Conservation (phyloP, 2,888 invertebrate genomes). For the Lasioglossum zephyrum region DNA sequence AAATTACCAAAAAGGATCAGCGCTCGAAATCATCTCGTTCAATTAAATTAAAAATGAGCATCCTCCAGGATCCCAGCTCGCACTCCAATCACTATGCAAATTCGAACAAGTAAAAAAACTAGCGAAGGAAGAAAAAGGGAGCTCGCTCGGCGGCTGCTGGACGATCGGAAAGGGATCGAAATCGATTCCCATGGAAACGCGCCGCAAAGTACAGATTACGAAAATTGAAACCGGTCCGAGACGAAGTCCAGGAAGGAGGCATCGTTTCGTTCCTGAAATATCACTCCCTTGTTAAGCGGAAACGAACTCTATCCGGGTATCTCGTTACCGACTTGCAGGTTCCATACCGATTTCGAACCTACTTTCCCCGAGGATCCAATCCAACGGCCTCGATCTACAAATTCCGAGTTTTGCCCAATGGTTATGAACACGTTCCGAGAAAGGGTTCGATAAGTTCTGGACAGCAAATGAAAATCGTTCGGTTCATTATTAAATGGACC, state of each 20-base stretch:
- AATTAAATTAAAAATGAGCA: neutral
- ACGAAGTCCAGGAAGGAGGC: slow-evolving; percentile 15
- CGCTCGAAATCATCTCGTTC: neutral
- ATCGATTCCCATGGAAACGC: slow-evolving; percentile 24
- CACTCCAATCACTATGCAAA: neutral
- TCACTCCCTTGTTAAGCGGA: slow-evolving; percentile 51
- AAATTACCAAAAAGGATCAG: neutral
- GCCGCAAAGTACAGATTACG: slow-evolving; percentile 30
- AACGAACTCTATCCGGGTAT: slow-evolving; percentile 39
- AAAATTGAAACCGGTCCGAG: slow-evolving; percentile 42
- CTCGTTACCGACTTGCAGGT: slow-evolving; percentile 44
- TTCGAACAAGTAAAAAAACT: neutral
- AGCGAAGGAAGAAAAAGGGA: neutral
- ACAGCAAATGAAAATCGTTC: neutral
- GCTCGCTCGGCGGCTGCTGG: neutral
- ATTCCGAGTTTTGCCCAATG: neutral
- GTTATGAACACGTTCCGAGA: neutral
- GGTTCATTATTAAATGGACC: neutral
- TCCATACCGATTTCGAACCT: slow-evolving; percentile 19
- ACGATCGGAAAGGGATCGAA: slow-evolving; percentile 13
- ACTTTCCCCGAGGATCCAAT: neutral
- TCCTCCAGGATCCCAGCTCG: neutral
- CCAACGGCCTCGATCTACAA: neutral
- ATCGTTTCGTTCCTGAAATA: slow-evolving; percentile 58
- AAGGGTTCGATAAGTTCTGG: neutral